phyloP scores from a whole-genome alignment of 2,888 invertebrate genomes.

The Hirudinaria manillensis region DNA sequence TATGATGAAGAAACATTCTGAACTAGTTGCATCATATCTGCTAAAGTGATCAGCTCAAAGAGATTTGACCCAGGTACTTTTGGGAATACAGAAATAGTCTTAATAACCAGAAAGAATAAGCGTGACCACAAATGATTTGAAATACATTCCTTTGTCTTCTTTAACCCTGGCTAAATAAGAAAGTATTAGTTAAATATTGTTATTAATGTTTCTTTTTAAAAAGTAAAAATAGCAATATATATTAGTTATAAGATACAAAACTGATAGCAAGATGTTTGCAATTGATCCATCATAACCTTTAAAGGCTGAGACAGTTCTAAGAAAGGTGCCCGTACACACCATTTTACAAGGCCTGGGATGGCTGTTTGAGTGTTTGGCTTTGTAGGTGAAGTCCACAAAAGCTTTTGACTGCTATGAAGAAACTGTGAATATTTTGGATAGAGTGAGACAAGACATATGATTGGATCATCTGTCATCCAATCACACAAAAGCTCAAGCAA shows the following conservation, averaged over 20 bases:
- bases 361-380: conserved; percentile 40
- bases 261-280: background rate
- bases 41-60: conserved; percentile 40
- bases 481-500: conserved; percentile 35
- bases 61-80: conserved; percentile 36
- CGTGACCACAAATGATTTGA: conserved; percentile 33
- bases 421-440: conserved; percentile 29
- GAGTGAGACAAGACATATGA: conserved; percentile 37
- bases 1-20: conserved; percentile 22
- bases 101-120: conserved; percentile 35
- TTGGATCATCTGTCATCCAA: conserved; percentile 36
- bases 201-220: background rate
- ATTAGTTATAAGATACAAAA: background rate
- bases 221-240: background rate
- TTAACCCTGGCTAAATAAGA: background rate
- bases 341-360: conserved; percentile 39
- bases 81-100: conserved; percentile 36
- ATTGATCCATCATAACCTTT: background rate
- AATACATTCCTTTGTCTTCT: background rate
- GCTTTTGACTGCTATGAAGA: conserved; percentile 32
- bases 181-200: background rate
- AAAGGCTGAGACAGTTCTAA: background rate
- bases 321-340: conserved; percentile 34
- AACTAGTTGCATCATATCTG: conserved; percentile 40
- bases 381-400: conserved; percentile 40